phyloP scores from a whole-genome alignment of 2,113 vertebrate species.

The Cathartes aura region DNA sequence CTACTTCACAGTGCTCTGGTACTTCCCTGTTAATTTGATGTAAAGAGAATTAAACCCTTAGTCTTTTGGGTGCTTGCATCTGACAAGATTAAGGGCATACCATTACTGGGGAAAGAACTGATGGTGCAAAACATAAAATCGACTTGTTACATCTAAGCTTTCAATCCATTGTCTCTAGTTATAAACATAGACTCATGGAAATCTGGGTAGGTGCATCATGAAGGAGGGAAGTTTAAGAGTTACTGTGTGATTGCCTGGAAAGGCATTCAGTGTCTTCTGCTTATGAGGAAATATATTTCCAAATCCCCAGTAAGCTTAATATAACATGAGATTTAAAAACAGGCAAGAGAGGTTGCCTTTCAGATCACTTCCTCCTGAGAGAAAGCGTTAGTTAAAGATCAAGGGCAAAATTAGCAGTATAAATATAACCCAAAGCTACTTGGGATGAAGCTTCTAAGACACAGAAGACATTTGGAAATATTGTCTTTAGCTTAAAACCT shows the following conservation, averaged over 20 bases:
- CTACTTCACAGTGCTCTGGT: neutral
- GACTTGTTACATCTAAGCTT: neutral
- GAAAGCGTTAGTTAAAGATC: neutral
- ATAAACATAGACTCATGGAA: neutral
- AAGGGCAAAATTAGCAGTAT: neutral
- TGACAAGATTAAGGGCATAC: neutral
- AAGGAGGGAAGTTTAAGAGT: neutral
- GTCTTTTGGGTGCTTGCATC: neutral
- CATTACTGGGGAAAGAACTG: neutral
- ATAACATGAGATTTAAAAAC: neutral
- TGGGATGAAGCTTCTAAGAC: neutral
- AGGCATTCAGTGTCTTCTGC: neutral
- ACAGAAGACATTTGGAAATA: neutral
- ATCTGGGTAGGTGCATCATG: neutral
- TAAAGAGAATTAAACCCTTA: neutral
- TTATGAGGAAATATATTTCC: neutral
- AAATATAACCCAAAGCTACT: neutral
- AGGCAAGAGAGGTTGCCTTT: neutral
- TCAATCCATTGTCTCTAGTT: neutral
- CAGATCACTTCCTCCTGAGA: neutral
- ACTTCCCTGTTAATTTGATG: neutral
- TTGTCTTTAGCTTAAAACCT: neutral
- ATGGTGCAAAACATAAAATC: neutral
- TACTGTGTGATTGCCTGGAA: neutral
- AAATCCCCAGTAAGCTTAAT: neutral